A percentile compares a stretch with the other conserved stretches of the same genome.
Evolutionary conservation across 2,888 invertebrate species (phyloP).

Genomic region (Acanthopleura granulata): DNA sequence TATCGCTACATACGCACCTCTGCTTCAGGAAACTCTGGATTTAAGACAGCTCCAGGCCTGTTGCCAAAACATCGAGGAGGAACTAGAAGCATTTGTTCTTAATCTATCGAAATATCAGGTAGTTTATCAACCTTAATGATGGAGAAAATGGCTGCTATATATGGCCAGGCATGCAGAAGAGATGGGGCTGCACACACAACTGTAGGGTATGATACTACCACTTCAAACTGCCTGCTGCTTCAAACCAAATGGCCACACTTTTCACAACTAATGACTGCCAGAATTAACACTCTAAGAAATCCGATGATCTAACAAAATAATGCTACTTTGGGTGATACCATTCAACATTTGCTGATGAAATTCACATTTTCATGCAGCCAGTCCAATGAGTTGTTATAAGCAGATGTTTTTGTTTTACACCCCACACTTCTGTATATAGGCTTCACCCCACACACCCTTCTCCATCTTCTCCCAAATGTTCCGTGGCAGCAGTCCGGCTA

Average conservation of each 20-base stretch:
- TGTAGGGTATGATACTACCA: not conserved
- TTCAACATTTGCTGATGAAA: not conserved
- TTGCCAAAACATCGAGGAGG: not conserved
- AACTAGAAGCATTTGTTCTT: slow-evolving; percentile 9
- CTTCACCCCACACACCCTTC: not conserved
- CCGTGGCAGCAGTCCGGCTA: not conserved
- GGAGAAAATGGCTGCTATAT: not conserved
- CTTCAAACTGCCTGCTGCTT: not conserved
- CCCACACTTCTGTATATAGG: too few relatives aligned
- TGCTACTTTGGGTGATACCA: not conserved
- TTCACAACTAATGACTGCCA: not conserved
- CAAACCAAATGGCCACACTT: not conserved
- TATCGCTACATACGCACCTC: too few relatives aligned
- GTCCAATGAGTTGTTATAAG: too few relatives aligned
- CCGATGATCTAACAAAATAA: not conserved
- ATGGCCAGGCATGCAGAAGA: slow-evolving; percentile 1
- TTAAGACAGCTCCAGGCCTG: not conserved
- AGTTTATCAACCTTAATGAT: slow-evolving; percentile 17
- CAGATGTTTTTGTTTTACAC: too few relatives aligned
- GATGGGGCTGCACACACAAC: not conserved
- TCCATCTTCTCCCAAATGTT: not conserved
- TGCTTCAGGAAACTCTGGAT: too few relatives aligned
- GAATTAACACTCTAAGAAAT: not conserved
- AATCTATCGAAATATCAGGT: not conserved
- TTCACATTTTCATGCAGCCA: too few relatives aligned